Evolutionary conservation across 2,888 invertebrate species (phyloP).

Genomic region (Nasonovia ribisnigri): DNA sequence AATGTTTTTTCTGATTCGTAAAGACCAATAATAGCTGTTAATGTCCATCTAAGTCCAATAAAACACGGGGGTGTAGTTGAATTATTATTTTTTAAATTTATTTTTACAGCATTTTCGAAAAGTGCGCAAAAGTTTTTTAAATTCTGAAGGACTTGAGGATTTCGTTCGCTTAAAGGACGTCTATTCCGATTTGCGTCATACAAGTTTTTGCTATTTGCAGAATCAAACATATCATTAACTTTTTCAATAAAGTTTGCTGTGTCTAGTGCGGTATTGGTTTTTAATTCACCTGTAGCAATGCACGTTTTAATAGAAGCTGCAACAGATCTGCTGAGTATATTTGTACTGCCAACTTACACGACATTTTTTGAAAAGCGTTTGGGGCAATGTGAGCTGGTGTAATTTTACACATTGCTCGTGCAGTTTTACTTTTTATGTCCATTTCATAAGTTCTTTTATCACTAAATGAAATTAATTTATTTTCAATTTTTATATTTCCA

Average conservation of each 20-base stretch:
- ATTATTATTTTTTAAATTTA: no score
- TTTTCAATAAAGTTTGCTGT: conserved; percentile 67
- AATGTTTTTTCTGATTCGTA: conserved; percentile 66
- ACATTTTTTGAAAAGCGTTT: conserved; percentile 67
- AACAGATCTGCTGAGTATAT: conserved; percentile 68
- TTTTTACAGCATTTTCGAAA: no score
- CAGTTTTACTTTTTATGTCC: conserved; percentile 61
- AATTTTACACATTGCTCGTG: background rate
- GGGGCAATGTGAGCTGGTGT: background rate
- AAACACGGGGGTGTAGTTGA: no score
- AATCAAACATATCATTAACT: conserved; percentile 67
- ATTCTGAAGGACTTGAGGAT: no score
- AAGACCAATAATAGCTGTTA: no score
- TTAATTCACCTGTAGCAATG: conserved; percentile 65
- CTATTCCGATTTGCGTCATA: no score
- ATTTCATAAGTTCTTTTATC: conserved; percentile 66
- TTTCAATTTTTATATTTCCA: conserved; percentile 65
- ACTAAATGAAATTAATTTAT: conserved; percentile 65
- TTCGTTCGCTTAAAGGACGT: no score
- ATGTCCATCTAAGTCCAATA: no score
- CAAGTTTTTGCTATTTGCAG: conserved; percentile 40
- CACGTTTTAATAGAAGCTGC: conserved; percentile 67
- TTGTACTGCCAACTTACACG: conserved; percentile 67
- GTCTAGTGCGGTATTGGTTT: conserved; percentile 52
- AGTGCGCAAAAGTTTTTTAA: no score